phyloP scores from a whole-genome alignment of 2,113 vertebrate species.

The Sapajus apella region DNA sequence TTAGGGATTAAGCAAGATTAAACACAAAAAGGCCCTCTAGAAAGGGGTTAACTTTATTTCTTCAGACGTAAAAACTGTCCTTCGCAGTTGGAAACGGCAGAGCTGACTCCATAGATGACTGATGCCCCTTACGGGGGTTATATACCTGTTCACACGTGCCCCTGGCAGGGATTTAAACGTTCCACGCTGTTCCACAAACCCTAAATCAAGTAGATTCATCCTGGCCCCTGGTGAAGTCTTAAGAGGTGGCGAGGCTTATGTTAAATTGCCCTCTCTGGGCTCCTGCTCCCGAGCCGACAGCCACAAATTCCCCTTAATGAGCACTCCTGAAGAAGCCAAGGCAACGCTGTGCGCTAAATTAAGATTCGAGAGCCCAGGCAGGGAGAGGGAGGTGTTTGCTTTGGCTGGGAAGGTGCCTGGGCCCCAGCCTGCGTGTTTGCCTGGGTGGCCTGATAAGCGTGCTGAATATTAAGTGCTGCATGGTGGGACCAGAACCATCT shows the following conservation, averaged over 20 bases:
- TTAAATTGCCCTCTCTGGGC: slow-evolving; percentile 48
- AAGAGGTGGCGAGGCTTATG: background rate
- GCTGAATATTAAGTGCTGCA: slow-evolving; percentile 54
- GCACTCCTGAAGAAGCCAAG: slow-evolving; percentile 65
- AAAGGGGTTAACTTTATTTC: slow-evolving; percentile 19
- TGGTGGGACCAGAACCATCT: slow-evolving; percentile 79
- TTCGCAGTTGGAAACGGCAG: background rate
- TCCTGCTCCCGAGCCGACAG: background rate
- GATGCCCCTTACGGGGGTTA: background rate
- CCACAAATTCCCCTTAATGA: slow-evolving; percentile 75
- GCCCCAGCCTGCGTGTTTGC: slow-evolving; percentile 77
- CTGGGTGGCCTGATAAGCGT: slow-evolving; percentile 77
- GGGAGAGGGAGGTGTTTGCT: slow-evolving; percentile 76
- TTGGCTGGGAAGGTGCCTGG: slow-evolving; percentile 67
- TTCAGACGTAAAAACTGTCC: background rate
- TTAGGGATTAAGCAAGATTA: background rate
- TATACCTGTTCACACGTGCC: slow-evolving; percentile 14
- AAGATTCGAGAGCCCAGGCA: slow-evolving; percentile 66
- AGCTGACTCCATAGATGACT: background rate
- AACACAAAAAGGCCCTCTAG: background rate
- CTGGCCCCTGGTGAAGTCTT: background rate
- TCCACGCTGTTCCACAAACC: background rate
- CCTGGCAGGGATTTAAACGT: slow-evolving; percentile 31
- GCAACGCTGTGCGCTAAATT: slow-evolving; percentile 61
- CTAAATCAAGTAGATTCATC: slow-evolving; percentile 63